Evolutionary conservation across 2,113 vertebrate species (phyloP).

Genomic region (Conger conger): DNA sequence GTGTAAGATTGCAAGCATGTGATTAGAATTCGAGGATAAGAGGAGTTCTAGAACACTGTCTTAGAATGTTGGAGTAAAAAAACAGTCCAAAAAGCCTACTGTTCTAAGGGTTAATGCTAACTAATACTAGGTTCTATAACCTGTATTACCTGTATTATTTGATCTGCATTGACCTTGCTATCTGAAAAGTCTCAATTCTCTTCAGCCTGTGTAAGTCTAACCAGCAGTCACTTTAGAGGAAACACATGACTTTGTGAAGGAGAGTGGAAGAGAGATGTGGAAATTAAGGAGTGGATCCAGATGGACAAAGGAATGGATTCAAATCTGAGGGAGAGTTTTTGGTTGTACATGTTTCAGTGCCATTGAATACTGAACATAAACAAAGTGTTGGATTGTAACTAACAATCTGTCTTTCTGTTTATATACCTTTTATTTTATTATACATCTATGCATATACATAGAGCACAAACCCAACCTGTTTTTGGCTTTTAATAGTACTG

Average conservation of each 20-base stretch:
- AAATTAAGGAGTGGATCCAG: conserved; percentile 17
- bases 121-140: not conserved
- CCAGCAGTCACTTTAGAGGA: conserved; percentile 13
- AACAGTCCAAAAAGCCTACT: no score
- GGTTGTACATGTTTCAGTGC: not conserved
- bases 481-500: not conserved
- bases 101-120: not conserved
- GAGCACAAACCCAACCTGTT: not conserved
- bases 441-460: not conserved
- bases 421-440: not conserved
- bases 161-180: not conserved
- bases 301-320: conserved; percentile 5
- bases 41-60: no score
- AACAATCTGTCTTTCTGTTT: not conserved
- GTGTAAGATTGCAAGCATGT: no score
- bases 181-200: not conserved
- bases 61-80: no score
- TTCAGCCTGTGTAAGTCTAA: not conserved
- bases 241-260: conserved; percentile 20
- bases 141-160: not conserved
- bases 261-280: conserved; percentile 2
- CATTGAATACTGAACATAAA: not conserved
- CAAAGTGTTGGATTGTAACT: not conserved
- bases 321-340: conserved; percentile 2
- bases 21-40: no score